Conservation (phyloP, 2,113 vertebrate species). For the Leucosticte australis region DNA sequence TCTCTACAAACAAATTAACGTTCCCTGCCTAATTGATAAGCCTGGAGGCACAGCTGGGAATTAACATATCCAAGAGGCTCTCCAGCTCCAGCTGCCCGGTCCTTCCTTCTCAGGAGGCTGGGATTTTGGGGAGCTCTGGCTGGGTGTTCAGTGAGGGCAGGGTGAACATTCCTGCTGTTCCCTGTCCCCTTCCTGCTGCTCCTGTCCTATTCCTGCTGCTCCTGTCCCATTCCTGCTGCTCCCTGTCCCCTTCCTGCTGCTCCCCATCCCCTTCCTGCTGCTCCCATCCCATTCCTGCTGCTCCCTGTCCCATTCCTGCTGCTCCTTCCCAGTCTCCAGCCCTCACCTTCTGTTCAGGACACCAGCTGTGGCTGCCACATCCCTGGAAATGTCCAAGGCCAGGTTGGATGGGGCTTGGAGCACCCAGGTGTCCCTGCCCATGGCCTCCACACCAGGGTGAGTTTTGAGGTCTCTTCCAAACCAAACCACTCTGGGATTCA, state of each 20-base stretch:
- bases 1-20: neutral
- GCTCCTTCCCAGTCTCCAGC: neutral
- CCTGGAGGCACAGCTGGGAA: neutral
- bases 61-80: neutral
- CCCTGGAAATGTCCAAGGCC: neutral
- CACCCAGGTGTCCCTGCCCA: neutral
- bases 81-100: neutral
- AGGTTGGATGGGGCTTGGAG: neutral
- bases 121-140: fast-evolving
- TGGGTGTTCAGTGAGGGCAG: neutral
- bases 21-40: neutral
- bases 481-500: neutral
- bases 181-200: too few species aligned
- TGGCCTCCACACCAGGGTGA: neutral
- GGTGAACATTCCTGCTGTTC: too few species aligned
- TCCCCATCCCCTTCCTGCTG: too few species aligned
- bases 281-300: too few species aligned
- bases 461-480: neutral
- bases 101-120: neutral
- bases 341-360: neutral
- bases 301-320: neutral
- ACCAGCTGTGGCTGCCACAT: neutral
- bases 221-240: too few species aligned
- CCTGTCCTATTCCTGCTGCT: too few species aligned
- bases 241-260: too few species aligned